Base-by-base conservation (phyloP, 2,797 vertebrate genomes). In the Streptopelia turtur region DNA sequence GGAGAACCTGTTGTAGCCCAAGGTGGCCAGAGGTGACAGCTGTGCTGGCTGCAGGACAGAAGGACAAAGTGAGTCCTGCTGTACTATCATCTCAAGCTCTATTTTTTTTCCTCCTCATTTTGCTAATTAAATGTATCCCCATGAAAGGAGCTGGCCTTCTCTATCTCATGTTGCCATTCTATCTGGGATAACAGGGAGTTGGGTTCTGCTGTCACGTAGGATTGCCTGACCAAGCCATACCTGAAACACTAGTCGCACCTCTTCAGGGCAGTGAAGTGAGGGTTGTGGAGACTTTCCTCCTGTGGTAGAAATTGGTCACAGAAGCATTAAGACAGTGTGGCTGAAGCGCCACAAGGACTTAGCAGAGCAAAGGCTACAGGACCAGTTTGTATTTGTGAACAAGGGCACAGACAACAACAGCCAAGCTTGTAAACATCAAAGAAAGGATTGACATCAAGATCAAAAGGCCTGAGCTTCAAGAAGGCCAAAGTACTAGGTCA, bases 121-220 rank as follows among this genome's bases (percentile, higher is more conserved):
- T 68, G 59, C 25, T 59, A 33, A 68, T 59, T 74, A 47, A 75
- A 47, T 16, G 12, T 16, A 41, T 39, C 25, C 20, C 3, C 1
- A 13, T n/a, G 49, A 83, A 75, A 63, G 28, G 18, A 75, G 28
- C 5, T 41, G 33, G 20, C 25, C 25, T 71, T 2, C 50, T 87
- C 30, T 45, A 63, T 43, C 28, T 39, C 22, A 5, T 15, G 10
- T 45, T 39, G 41, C 23, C 22, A n/a, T 80, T 61, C 64, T 2
- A 1, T 33, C 64, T 39, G 30, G 28, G 50, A 33, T 41, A n/a
- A 66, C 8, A 21, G 23, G 10, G 20, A 37, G 74, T 45, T 43
- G 2, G 4, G 16, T 23, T 65, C 45, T 50, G 30, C 63, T 37
- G 60, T 39, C 68, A 21, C 0, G 0, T 39, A 11, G 3, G 13